Evolutionary conservation across 2,797 vertebrate species (phyloP).

Genomic region (Esox masquinongy): DNA sequence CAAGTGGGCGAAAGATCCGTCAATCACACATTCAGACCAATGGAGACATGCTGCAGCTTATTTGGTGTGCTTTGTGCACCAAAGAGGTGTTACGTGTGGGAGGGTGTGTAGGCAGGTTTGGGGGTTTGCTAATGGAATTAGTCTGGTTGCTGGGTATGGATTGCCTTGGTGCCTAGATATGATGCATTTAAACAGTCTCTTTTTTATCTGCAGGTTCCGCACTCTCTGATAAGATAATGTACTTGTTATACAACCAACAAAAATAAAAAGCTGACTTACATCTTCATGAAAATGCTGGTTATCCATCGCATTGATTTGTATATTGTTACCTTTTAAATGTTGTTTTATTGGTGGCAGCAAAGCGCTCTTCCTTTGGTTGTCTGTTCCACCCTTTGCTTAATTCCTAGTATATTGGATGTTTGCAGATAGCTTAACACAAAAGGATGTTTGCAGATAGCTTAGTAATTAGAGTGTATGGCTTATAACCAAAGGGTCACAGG

Average conservation of each 20-base stretch:
- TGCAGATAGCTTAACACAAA: too few species aligned
- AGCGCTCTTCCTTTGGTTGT: neutral
- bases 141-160: neutral
- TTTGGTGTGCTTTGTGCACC: neutral
- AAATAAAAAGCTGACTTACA: neutral
- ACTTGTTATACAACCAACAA: neutral
- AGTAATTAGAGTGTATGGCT: too few species aligned
- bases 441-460: too few species aligned
- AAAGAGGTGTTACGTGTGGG: conserved; percentile 1
- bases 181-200: neutral
- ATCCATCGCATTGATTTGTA: neutral
- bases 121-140: conserved; percentile 11
- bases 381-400: neutral
- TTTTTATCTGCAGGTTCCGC: neutral
- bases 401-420: neutral
- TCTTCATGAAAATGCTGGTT: neutral
- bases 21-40: neutral
- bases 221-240: neutral
- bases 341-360: neutral
- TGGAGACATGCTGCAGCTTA: neutral
- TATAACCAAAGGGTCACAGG: too few species aligned
- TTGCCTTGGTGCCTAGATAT: neutral
- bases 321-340: neutral
- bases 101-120: conserved; percentile 7
- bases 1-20: neutral